Base-by-base conservation (phyloP, 2,888 invertebrate genomes). In the Lasiommata megera region DNA sequence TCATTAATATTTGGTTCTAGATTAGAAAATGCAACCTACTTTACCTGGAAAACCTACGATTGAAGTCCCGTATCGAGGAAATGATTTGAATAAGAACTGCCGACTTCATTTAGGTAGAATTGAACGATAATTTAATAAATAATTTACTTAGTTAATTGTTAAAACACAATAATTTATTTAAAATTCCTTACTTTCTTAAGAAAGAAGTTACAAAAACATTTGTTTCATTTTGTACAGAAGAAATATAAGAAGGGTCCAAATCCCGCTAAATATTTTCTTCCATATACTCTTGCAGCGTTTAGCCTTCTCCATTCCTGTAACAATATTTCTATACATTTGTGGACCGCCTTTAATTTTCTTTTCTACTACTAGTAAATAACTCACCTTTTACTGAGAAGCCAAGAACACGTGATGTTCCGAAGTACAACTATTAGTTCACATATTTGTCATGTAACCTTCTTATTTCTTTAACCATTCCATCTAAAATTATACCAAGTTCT, bases 1-100 rank as follows among this genome's bases (percentile, higher is more conserved):
- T n/a, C n/a, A n/a, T n/a, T n/a, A n/a, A n/a, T 8, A 8, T 14
- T 36, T 34, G n/a, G 6, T 48, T 18, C 11, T 63, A 88, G 88
- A 81, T 87, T 55, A 74, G 78, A 55, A 84, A 82, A 72, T 86
- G 83, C 67, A 89, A 88, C 62, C 72, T 74, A 23, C 70, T 88
- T 1, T 81, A 76, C 62, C 62, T 88, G 58, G 88, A 89, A 67
- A 89, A 89, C 58, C 68, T 88, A 54, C 76, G 73, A 52, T 65
- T 88, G 16, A 89, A 85, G 62, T 70, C 77, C 1, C 67, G 76
- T 46, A 67, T 87, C 3, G 79, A 82, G 69, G 76, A 58, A 38
- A 28, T 55, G 9, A 36, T 59, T 56, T 50, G 16, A 40, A 18
- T 47, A 34, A 11, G 34, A 34, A 11, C 3, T 11, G 3, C 1